Evolutionary conservation across 2,888 invertebrate species (phyloP).

Genomic region (Limenitis camilla): DNA sequence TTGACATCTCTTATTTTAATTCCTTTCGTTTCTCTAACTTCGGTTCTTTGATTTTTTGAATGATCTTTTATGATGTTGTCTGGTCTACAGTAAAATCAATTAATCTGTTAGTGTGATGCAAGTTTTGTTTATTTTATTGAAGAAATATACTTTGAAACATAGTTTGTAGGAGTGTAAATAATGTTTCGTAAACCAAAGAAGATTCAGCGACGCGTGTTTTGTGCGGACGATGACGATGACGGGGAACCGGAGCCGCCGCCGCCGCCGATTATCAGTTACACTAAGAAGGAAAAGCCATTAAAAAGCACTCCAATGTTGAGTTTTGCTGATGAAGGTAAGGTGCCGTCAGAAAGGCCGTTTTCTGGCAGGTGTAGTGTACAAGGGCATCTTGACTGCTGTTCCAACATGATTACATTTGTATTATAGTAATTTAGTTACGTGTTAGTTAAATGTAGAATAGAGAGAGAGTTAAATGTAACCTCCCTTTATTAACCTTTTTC

Average conservation of each 20-base stretch:
- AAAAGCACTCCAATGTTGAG: slow-evolving; percentile 80
- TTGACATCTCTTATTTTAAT: too few relatives aligned
- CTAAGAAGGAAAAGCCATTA: slow-evolving; percentile 65
- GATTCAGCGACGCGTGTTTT: slow-evolving; percentile 84
- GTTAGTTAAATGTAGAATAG: too few relatives aligned
- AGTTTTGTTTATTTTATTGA: not conserved
- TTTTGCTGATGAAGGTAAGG: slow-evolving; percentile 82
- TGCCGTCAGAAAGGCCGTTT: not conserved
- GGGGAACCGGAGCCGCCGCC: slow-evolving; percentile 68
- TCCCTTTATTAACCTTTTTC: too few relatives aligned
- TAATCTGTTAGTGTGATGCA: too few relatives aligned
- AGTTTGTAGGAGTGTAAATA: slow-evolving; percentile 48
- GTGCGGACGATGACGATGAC: slow-evolving; percentile 79
- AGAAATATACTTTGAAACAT: not conserved
- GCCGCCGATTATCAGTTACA: slow-evolving; percentile 64
- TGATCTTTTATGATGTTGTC: too few relatives aligned
- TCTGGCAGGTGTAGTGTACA: not conserved
- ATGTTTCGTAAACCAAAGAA: slow-evolving; percentile 91
- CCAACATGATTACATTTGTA: too few relatives aligned
- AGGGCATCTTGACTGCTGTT: not conserved
- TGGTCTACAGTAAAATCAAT: too few relatives aligned
- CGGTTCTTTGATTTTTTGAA: too few relatives aligned
- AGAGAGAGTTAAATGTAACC: too few relatives aligned
- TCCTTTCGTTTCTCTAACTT: too few relatives aligned
- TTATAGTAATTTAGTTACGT: too few relatives aligned